Base-by-base conservation (phyloP, 2,797 vertebrate genomes). In the Pseudochaenichthys georgianus region DNA sequence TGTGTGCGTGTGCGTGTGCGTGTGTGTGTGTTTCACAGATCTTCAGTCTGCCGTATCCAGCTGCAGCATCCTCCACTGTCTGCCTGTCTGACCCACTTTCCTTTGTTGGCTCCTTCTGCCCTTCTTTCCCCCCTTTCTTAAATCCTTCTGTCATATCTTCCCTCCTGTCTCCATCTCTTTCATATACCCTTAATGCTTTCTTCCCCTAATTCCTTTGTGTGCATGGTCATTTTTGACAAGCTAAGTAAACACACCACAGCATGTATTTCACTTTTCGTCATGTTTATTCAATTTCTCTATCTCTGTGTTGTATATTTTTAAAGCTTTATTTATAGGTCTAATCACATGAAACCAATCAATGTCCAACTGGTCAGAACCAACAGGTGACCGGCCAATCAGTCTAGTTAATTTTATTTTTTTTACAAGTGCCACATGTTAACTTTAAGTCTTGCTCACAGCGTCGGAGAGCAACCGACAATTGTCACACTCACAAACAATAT, bases 1-100 rank as follows among this genome's bases (percentile, higher is more conserved):
- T 53, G 64, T 70, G 69, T 70, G 55, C 7, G 46, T 70, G 73
- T 75, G 58, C 50, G 64, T 67, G 69, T 70, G 55, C 7, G 46
- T 73, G 73, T 75, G 58, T 43, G 60, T 78, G n/a, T n/a, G n/a
- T n/a, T 75, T 83, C 81, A 84, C 74, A 77, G 76, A 74, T 83
- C 84, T 79, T 77, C 86, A 86, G 81, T 88, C 89, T 85, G 58
- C 69, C 21, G 54, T 81, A 79, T 89, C 85, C 83, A 88, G 87
- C 75, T 81, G 85, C 82, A 86, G 85, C 80, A 86, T 70, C 70
- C 79, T 77, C 76, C 75, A 31, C 87, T 86, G 80, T 78, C 87
- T 89, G 77, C 76, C 41, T 19, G 64, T 87, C 88, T 93, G 91
- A 91, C 91, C 89, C 88, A 92, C 83, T 91, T 89, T 64, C 77